Evolutionary conservation across 2,113 vertebrate species (phyloP), one percentile per base, ranked within the genome.

Genomic region (Tapirus terrestris): DNA sequence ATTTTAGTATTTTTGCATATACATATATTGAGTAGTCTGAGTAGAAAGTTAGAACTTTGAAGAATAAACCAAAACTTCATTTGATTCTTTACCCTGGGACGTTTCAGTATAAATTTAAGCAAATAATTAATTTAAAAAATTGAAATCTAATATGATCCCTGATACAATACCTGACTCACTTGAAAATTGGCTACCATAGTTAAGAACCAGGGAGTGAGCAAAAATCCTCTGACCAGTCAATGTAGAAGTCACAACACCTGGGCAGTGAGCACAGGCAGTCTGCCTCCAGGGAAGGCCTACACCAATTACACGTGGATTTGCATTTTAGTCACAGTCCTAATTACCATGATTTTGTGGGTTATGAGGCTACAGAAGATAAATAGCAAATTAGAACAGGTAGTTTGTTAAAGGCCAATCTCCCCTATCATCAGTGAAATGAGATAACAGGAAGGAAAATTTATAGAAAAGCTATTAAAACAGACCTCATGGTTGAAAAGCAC

Each of bases 381-480:
- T 27, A 93, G 25, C 58, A 97, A 88, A 84, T 76, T 67, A 53
- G 53, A 53, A 73, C 11, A 93, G 27, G 14, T 76, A 51, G n/a
- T 82, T 87, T 96, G 43, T 89, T 87, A 83, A 87, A 89, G 79
- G 27, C 33, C 60, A 76, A 13, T 27, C 13, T 53, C 5, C 63
- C 31, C 53, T 20, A 39, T 60, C 18, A 43, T 58, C 83, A 87
- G 51, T 36, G 53, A 97, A 53, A 77, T 63, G 63, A 75, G 21
- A 48, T 80, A 65, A 31, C 33, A 70, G 29, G 27, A 91, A 87
- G 76, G 25, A 67, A 79, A 67, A 25, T 84, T 51, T 72, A 43
- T 82, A 82, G 72, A 58, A 70, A 85, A 93, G 11, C 67, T 92
- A 36, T 92, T 94, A 33, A 96, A 83, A 70, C 48, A 75, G 51